Percentiles rank a stretch among this genome's conserved stretches.
Evolutionary conservation across 2,797 vertebrate genomes (phyloP).

Genomic region (Ctenochaetus hawaiiensis): DNA sequence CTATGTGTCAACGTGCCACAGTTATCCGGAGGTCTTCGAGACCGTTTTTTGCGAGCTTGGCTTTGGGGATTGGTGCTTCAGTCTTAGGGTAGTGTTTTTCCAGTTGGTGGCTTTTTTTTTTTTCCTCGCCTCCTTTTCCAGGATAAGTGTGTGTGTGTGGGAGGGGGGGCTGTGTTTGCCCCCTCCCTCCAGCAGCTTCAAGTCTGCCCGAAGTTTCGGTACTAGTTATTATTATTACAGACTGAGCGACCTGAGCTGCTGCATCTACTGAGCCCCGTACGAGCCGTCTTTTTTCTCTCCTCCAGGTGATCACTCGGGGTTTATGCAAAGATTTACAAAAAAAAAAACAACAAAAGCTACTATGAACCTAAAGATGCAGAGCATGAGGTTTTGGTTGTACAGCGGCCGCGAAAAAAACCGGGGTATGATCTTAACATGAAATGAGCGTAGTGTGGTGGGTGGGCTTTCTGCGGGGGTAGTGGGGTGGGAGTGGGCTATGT

Average conservation of each 20-base stretch:
- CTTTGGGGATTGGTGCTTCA: constrained; percentile 67
- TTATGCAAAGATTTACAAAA: constrained; percentile 40
- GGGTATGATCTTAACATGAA: constrained; percentile 69
- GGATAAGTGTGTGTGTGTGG: constrained; percentile 14
- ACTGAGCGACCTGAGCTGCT: constrained; percentile 61
- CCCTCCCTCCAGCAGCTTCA: constrained; percentile 62
- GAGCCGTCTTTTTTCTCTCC: constrained; percentile 44
- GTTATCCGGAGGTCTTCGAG: constrained; percentile 54
- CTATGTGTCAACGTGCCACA: constrained; percentile 66
- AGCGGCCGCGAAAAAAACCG: constrained; percentile 80
- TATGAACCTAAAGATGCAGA: constrained; percentile 65
- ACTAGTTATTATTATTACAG: constrained; percentile 57
- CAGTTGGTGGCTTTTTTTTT: constrained; percentile 45
- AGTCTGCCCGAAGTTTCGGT: constrained; percentile 56
- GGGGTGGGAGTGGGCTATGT: constrained; percentile 62
- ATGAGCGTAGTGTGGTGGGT: constrained; percentile 47
- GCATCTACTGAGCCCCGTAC: constrained; percentile 58
- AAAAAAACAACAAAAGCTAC: constrained; percentile 43
- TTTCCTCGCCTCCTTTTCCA: constrained; percentile 44
- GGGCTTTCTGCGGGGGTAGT: constrained; percentile 52
- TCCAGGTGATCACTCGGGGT: constrained; percentile 49
- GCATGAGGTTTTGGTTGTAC: constrained; percentile 89
- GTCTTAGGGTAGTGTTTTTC: constrained; percentile 60
- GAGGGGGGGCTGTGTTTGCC: neutral
- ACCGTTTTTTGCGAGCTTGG: constrained; percentile 55